phyloP scores from a whole-genome alignment of 2,888 invertebrate genomes.

The Tricholauxania praeusta region DNA sequence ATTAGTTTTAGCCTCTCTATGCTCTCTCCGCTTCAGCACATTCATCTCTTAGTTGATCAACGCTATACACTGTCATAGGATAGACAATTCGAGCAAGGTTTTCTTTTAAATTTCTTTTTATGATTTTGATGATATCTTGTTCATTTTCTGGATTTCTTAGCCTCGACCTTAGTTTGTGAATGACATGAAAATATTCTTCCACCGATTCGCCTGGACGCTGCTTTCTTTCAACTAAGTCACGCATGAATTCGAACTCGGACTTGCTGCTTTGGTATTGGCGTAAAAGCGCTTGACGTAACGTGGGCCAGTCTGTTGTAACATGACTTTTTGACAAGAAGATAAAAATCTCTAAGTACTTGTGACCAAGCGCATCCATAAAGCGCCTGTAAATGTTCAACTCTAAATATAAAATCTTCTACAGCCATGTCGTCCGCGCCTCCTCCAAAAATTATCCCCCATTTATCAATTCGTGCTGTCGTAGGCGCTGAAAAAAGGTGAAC shows the following conservation, averaged over 20 bases:
- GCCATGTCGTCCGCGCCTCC: not conserved
- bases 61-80: not conserved
- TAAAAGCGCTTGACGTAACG: not conserved
- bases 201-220: conserved; percentile 21
- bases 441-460: conserved; percentile 25
- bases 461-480: not conserved
- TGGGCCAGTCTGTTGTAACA: not conserved
- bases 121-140: not conserved
- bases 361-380: conserved; percentile 13
- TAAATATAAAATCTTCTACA: not conserved
- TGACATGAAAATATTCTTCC: conserved; percentile 14
- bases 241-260: no score
- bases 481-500: no score
- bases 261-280: not conserved
- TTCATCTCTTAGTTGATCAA: conserved; percentile 29
- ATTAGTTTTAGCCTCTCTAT: not conserved
- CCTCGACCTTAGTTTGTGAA: not conserved
- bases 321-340: not conserved
- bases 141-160: conserved; percentile 8
- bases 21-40: conserved; percentile 26
- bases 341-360: conserved; percentile 21
- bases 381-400: conserved; percentile 24
- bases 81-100: conserved; percentile 17
- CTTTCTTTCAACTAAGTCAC: conserved; percentile 23
- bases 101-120: conserved; percentile 27